Conservation (phyloP, 1,140 invertebrate species). For the Neelides sp. region DNA sequence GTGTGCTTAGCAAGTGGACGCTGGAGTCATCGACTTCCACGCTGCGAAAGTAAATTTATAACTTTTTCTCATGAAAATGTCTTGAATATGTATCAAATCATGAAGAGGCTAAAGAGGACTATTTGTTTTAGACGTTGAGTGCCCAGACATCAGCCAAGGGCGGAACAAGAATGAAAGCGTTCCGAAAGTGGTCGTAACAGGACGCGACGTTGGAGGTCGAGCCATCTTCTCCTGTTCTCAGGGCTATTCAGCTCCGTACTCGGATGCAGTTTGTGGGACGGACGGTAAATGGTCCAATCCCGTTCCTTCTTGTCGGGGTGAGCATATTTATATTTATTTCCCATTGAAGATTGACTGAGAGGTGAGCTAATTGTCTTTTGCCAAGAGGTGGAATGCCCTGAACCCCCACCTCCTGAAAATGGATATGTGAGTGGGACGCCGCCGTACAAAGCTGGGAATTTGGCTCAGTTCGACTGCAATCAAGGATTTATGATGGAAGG, state of each 20-base stretch:
- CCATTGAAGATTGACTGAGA: too few species aligned
- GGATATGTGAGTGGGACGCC: slow-evolving; percentile 59
- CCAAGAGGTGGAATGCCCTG: slow-evolving; percentile 62
- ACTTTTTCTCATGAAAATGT: too few species aligned
- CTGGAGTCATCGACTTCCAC: slow-evolving; percentile 64
- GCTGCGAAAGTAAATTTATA: slow-evolving; percentile 56
- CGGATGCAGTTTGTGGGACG: slow-evolving; percentile 59
- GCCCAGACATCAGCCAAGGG: slow-evolving; percentile 29
- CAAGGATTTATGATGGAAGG: slow-evolving; percentile 78
- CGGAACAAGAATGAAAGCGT: slow-evolving; percentile 24
- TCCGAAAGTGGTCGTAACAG: slow-evolving; percentile 43
- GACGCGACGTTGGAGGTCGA: slow-evolving; percentile 58
- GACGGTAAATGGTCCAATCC: slow-evolving; percentile 65
- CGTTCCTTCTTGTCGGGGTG: slow-evolving; percentile 59
- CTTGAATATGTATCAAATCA: slow-evolving; percentile 11
- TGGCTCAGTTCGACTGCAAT: slow-evolving; percentile 72
- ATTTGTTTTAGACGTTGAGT: slow-evolving; percentile 26
- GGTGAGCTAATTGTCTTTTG: slow-evolving; percentile 3
- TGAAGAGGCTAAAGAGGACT: not conserved
- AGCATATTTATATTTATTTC: slow-evolving; percentile 22
- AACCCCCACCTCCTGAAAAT: slow-evolving; percentile 54
- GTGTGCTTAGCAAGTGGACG: slow-evolving; percentile 65
- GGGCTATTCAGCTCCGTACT: slow-evolving; percentile 59
- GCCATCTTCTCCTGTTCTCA: slow-evolving; percentile 64
- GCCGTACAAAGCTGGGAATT: slow-evolving; percentile 64